Percentiles rank a stretch among this genome's conserved stretches.
Evolutionary conservation across 2,113 vertebrate species (phyloP).

Genomic region (Sinocyclocheilus grahami): DNA sequence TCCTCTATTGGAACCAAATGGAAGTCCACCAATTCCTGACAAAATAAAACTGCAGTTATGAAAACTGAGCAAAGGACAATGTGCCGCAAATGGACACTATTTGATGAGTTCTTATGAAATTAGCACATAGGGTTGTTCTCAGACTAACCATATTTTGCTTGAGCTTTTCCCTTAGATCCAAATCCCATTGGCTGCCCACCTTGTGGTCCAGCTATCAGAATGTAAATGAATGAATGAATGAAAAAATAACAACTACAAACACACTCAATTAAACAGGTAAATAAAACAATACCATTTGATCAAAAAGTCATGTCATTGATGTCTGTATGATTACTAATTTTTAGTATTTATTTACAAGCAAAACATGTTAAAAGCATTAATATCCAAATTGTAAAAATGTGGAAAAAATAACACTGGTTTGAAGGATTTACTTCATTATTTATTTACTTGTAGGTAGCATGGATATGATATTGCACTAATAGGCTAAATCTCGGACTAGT

Average conservation of each 20-base stretch:
- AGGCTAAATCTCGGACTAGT: background rate
- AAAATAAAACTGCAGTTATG: background rate
- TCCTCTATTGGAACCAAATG: constrained; percentile 38
- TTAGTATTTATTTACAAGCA: background rate
- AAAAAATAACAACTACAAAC: background rate
- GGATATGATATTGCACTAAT: background rate
- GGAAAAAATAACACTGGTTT: background rate
- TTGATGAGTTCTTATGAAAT: background rate
- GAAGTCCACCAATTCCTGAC: constrained; percentile 46
- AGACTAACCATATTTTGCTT: constrained; percentile 46
- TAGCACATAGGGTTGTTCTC: background rate
- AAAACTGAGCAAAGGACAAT: background rate
- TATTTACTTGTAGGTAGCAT: background rate
- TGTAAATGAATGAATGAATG: background rate
- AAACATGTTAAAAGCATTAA: background rate
- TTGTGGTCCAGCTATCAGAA: constrained; percentile 39
- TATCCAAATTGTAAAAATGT: background rate
- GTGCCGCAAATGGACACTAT: background rate
- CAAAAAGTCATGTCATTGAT: too few species aligned
- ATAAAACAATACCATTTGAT: background rate
- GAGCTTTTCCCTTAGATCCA: constrained; percentile 40
- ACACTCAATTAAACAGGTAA: background rate
- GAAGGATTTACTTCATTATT: background rate
- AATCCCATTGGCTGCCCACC: constrained; percentile 35
- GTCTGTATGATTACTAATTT: too few species aligned